phyloP scores from a whole-genome alignment of 2,113 vertebrate genomes.

The Eublepharis macularius region DNA sequence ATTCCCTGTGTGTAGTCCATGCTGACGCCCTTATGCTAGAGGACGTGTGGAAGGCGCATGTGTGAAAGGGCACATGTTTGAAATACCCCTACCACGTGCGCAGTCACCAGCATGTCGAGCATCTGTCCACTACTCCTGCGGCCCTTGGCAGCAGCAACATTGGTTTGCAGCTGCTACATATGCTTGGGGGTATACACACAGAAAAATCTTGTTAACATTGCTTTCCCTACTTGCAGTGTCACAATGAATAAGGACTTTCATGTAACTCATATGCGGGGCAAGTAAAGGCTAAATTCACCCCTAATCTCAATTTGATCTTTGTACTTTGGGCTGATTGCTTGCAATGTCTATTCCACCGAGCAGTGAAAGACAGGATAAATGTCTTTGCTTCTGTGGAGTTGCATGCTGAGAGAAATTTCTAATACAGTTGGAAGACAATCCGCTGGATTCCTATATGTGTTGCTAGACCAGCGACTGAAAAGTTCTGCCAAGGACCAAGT shows the following conservation, averaged over 20 bases:
- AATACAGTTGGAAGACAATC: background rate
- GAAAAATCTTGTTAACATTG: background rate
- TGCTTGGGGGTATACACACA: background rate
- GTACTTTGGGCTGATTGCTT: background rate
- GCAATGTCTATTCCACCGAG: background rate
- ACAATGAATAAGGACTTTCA: background rate
- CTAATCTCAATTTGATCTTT: background rate
- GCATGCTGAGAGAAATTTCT: background rate
- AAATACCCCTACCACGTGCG: background rate
- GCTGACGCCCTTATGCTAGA: background rate
- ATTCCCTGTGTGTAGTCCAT: too few species aligned
- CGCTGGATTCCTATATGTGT: background rate
- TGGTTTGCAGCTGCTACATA: background rate
- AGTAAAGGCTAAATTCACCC: background rate
- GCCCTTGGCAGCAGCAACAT: background rate
- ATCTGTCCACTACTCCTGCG: too few species aligned
- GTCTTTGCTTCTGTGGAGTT: background rate
- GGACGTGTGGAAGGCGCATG: background rate
- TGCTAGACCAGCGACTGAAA: background rate
- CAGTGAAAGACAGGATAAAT: background rate
- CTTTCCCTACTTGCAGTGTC: background rate
- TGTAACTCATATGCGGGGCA: background rate
- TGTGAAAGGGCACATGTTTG: background rate
- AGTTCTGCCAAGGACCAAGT: too few species aligned
- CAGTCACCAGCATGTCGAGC: background rate